phyloP scores from a whole-genome alignment of 2,797 vertebrate genomes.

The Tiaroga cobitis region DNA sequence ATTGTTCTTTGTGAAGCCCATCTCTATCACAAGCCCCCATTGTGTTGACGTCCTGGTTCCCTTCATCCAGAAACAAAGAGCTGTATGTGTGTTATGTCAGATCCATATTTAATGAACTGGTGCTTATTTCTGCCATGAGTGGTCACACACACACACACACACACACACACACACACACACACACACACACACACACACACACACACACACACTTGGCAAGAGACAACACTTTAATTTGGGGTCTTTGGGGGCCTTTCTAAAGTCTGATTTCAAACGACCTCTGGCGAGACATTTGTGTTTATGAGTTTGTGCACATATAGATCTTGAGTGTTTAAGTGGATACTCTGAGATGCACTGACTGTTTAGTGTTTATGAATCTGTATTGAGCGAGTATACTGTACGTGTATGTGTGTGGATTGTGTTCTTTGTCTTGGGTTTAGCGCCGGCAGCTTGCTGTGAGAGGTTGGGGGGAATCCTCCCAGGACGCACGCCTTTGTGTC shows the following conservation, averaged over 20 bases:
- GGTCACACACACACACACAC: not conserved
- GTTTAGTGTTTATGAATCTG: slow-evolving; percentile 5
- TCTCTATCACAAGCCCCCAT: slow-evolving; percentile 13
- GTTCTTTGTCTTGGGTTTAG: slow-evolving; percentile 70
- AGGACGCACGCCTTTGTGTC: slow-evolving; percentile 78
- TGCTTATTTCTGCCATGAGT: slow-evolving; percentile 40
- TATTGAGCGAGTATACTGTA: not conserved
- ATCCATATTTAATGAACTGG: slow-evolving; percentile 73
- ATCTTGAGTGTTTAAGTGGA: not conserved
- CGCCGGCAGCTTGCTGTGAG: slow-evolving; percentile 58
- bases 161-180: not conserved
- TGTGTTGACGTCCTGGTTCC: slow-evolving; percentile 20
- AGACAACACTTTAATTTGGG: slow-evolving; percentile 32
- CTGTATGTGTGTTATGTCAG: slow-evolving; percentile 24
- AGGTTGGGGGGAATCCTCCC: slow-evolving; percentile 55
- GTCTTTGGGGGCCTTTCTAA: slow-evolving; percentile 19
- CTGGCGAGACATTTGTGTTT: slow-evolving; percentile 52
- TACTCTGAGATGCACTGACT: not conserved
- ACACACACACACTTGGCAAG: slow-evolving; percentile 16
- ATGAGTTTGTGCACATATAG: not conserved
- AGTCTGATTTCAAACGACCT: slow-evolving; percentile 42
- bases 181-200: not conserved
- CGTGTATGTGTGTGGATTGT: slow-evolving; percentile 49
- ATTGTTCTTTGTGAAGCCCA: not conserved
- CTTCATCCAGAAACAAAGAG: slow-evolving; percentile 37